Evolutionary conservation across 2,113 vertebrate genomes (phyloP), one percentile per base, ranked within the genome.

Genomic region (Prionailurus viverrinus): DNA sequence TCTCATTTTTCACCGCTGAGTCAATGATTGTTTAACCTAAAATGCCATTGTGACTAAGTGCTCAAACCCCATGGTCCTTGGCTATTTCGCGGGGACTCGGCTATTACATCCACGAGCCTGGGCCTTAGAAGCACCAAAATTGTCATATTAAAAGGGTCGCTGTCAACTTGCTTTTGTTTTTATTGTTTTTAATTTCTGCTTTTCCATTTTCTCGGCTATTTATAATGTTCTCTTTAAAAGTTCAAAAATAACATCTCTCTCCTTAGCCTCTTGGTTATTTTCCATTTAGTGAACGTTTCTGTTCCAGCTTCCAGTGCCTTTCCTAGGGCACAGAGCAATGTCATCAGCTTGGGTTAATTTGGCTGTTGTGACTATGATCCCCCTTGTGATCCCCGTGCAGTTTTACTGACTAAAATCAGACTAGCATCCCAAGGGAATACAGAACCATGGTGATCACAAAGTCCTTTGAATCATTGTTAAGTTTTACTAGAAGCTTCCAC

Each of bases 11-110:
- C 98, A 99, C 98, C 58, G 96, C 98, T 98, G 98, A 99, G 98
- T 97, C 98, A 99, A 98, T 98, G 98, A 98, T 98, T 99, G 98
- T 99, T 99, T 99, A 99, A 99, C 98, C 98, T 98, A 96, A 98
- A 99, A 97, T 98, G 99, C 98, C 98, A 98, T 95, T 95, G 97
- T 99, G 98, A 98, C 98, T 98, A 99, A 99, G 98, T 98, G 97
- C 92, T 98, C 95, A 98, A 98, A 98, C 98, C 97, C 91, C 92
- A 94, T 91, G 91, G 97, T 98, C 98, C 94, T 98, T 97, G 98
- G 98, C 97, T 98, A 97, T 98, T 98, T 98, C 10, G 15, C 53
- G 74, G 94, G 97, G 95, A 76, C 95, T 98, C 81, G 97, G 98
- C 96, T 98, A 98, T 98, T 98, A 98, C 68, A 91, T 97, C 94